Evolutionary conservation across 2,888 invertebrate genomes (phyloP).

Genomic region (Agriotes lineatus): DNA sequence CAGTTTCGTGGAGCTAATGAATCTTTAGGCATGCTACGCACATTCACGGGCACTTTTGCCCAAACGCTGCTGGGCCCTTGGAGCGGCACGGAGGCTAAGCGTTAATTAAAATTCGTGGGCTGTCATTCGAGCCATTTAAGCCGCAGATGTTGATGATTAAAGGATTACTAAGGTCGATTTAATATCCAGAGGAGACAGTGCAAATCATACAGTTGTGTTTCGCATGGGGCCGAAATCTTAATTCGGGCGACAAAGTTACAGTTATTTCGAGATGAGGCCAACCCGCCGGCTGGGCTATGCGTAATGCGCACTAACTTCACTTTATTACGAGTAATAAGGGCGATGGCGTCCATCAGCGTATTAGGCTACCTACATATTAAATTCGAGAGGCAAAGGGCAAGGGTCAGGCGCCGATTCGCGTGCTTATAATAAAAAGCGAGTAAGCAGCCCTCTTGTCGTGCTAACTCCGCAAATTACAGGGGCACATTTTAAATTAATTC

Average conservation of each 20-base stretch:
- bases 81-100: too few species aligned
- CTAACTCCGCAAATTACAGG: too few species aligned
- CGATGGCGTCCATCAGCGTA: slow-evolving; percentile 29
- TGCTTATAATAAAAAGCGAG: too few species aligned
- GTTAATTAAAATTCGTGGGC: slow-evolving; percentile 10
- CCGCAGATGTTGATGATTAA: slow-evolving; percentile 12
- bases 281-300: slow-evolving; percentile 28
- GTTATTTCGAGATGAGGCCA: slow-evolving; percentile 27
- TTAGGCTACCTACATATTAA: slow-evolving; percentile 18
- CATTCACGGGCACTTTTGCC: too few species aligned
- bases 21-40: too few species aligned
- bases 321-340: slow-evolving; percentile 27
- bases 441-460: too few species aligned
- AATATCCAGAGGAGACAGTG: slow-evolving; percentile 8
- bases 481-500: too few species aligned
- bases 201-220: slow-evolving; percentile 6
- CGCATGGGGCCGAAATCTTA: slow-evolving; percentile 20
- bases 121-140: slow-evolving; percentile 2
- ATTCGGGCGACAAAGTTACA: slow-evolving; percentile 25
- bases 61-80: too few species aligned
- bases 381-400: not conserved
- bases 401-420: too few species aligned
- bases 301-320: slow-evolving; percentile 28
- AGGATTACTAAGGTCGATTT: slow-evolving; percentile 11
- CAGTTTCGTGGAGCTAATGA: too few species aligned